These are phyloP conservation scores for Dichetophora obliterata DNA, from an alignment of 2,888 invertebrate species.

Conservation along the genomic window DNA sequence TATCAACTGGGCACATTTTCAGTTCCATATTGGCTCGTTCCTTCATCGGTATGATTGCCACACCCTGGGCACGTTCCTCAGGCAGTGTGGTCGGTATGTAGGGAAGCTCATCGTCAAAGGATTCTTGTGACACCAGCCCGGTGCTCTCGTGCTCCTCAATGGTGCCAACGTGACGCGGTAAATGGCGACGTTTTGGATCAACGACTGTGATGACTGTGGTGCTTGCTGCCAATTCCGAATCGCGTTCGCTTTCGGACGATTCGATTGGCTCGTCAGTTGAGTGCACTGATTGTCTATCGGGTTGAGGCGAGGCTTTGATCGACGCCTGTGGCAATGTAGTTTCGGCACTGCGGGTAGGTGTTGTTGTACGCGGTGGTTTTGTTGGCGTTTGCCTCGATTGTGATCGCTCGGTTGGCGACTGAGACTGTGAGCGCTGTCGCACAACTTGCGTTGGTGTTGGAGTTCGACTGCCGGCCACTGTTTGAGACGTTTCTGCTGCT, in stretches of 20 bases:
- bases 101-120: slow-evolving; percentile 88
- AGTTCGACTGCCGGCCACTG: slow-evolving; percentile 22
- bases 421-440: slow-evolving; percentile 51
- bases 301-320: slow-evolving; percentile 36
- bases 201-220: slow-evolving; percentile 51
- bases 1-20: slow-evolving; percentile 79
- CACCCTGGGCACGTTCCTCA: slow-evolving; percentile 83
- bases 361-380: slow-evolving; percentile 53
- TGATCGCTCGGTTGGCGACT: slow-evolving; percentile 48
- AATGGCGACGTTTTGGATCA: slow-evolving; percentile 64
- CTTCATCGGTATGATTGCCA: slow-evolving; percentile 85
- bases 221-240: slow-evolving; percentile 72
- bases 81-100: slow-evolving; percentile 92
- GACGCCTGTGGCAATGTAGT: slow-evolving; percentile 6
- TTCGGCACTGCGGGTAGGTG: slow-evolving; percentile 50
- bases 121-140: slow-evolving; percentile 84
- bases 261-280: slow-evolving; percentile 72
- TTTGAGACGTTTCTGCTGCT: background rate
- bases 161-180: slow-evolving; percentile 72
- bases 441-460: slow-evolving; percentile 18
- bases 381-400: slow-evolving; percentile 50
- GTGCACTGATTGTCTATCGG: slow-evolving; percentile 60
- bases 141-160: slow-evolving; percentile 79
- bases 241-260: slow-evolving; percentile 81
- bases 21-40: slow-evolving; percentile 76